Conservation (phyloP, 2,888 invertebrate genomes). For the Temnothorax ravouxi region DNA sequence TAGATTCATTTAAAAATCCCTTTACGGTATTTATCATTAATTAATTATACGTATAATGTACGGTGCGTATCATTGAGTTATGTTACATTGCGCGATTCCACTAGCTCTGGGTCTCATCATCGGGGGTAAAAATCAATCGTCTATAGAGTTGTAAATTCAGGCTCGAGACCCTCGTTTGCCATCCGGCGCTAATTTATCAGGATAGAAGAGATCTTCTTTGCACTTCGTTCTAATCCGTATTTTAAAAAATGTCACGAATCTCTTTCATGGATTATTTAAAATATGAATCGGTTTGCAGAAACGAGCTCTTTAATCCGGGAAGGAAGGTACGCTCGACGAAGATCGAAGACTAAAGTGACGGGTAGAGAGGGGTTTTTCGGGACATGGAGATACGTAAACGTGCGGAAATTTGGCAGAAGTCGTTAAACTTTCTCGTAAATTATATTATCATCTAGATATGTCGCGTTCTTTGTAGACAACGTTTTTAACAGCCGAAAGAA, state of each 20-base stretch:
- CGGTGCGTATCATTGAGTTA: conserved; percentile 83
- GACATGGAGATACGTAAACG: background rate
- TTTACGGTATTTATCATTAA: conserved; percentile 65
- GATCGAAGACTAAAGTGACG: conserved; percentile 27
- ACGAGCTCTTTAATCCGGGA: background rate
- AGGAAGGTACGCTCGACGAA: conserved; percentile 26
- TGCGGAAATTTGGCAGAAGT: conserved; percentile 38
- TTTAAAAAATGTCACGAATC: background rate
- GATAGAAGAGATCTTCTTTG: conserved; percentile 5
- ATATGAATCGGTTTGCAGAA: background rate
- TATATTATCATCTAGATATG: conserved; percentile 50
- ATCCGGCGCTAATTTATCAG: background rate
- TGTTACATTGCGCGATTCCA: conserved; percentile 77
- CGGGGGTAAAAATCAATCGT: conserved; percentile 41
- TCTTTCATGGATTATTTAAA: background rate
- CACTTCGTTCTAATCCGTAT: background rate
- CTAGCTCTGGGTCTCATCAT: conserved; percentile 35
- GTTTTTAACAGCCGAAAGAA: conserved; percentile 23
- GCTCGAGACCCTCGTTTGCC: conserved; percentile 29
- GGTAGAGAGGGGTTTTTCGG: background rate
- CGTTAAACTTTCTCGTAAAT: conserved; percentile 11
- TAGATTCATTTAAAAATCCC: conserved; percentile 74
- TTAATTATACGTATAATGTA: conserved; percentile 77
- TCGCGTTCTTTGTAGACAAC: conserved; percentile 43
- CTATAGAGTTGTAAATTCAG: conserved; percentile 28